These are phyloP conservation scores for Scyliorhinus canicula DNA, from an alignment of 2,797 vertebrate genomes.

Conservation along the genomic window DNA sequence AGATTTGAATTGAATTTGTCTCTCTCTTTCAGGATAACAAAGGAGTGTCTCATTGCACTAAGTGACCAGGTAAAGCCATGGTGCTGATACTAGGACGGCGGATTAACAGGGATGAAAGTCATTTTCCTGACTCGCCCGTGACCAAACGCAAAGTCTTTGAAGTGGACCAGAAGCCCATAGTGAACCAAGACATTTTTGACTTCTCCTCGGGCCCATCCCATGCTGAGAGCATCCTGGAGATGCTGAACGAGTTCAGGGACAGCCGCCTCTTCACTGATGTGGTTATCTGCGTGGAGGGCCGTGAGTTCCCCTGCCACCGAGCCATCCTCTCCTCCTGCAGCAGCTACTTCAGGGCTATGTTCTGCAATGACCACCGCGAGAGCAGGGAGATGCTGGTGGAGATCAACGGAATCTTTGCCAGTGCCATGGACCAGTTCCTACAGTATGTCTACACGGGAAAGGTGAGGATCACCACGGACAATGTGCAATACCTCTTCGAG, in stretches of 20 bases:
- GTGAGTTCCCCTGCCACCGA: slow-evolving; percentile 91
- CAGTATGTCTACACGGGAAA: slow-evolving; percentile 93
- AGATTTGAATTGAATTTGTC: slow-evolving; percentile 51
- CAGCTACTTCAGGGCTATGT: slow-evolving; percentile 97
- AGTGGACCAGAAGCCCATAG: slow-evolving; percentile 79
- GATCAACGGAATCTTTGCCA: slow-evolving; percentile 92
- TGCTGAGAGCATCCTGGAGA: slow-evolving; percentile 86
- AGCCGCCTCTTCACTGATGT: slow-evolving; percentile 92
- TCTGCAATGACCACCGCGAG: slow-evolving; percentile 93
- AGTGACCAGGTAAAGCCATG: slow-evolving; percentile 72
- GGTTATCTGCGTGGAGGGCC: slow-evolving; percentile 91
- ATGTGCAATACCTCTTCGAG: slow-evolving; percentile 94
- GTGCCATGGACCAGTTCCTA: slow-evolving; percentile 94
- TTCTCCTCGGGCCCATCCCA: slow-evolving; percentile 88
- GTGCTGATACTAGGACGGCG: slow-evolving; percentile 94
- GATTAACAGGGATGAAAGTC: slow-evolving; percentile 85
- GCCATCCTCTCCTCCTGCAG: slow-evolving; percentile 93
- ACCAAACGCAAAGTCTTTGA: slow-evolving; percentile 95
- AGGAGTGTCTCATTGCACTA: background rate
- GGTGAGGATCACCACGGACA: slow-evolving; percentile 91
- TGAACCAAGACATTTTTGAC: slow-evolving; percentile 80
- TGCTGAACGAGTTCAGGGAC: slow-evolving; percentile 93
- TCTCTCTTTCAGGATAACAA: background rate
- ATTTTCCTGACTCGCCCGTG: slow-evolving; percentile 83
- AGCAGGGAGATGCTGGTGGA: slow-evolving; percentile 95